phyloP scores from a whole-genome alignment of 2,888 invertebrate genomes.

The Mylabris sibirica region DNA sequence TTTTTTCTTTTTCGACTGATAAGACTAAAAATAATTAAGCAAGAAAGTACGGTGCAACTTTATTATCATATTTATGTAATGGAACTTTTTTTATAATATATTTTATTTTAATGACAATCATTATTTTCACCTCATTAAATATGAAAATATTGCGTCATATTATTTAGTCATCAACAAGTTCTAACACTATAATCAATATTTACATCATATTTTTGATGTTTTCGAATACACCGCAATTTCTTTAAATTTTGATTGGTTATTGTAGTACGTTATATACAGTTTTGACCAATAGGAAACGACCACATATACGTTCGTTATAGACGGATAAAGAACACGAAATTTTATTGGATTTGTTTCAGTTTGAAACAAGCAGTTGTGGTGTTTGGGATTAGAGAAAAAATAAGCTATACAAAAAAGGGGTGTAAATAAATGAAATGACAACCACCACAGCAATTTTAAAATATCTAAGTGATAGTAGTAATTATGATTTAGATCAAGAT shows the following conservation, averaged over 20 bases:
- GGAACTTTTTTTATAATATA: conserved; percentile 15
- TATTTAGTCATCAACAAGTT: background rate
- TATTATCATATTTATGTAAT: conserved; percentile 9
- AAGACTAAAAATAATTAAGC: background rate
- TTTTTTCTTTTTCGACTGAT: conserved; percentile 1
- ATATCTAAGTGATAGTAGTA: conserved; percentile 48
- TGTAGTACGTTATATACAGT: background rate
- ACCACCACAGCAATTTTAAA: conserved; percentile 52
- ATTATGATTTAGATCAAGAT: conserved; percentile 46
- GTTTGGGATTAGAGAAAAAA: background rate
- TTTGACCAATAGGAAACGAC: background rate
- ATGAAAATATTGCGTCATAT: background rate
- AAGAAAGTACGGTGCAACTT: background rate
- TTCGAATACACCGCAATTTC: background rate
- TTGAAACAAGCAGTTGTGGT: background rate
- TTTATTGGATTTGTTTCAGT: background rate
- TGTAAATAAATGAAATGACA: conserved; percentile 1
- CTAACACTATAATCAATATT: background rate
- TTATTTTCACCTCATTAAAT: background rate
- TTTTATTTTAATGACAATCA: conserved; percentile 1
- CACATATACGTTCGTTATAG: background rate
- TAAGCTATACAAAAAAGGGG: background rate
- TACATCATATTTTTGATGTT: background rate
- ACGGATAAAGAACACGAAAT: background rate
- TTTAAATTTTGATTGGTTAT: background rate